Percentiles rank a stretch among this genome's conserved stretches.
phyloP scores from a whole-genome alignment of 2,113 vertebrate genomes.

The Embiotoca jacksoni region DNA sequence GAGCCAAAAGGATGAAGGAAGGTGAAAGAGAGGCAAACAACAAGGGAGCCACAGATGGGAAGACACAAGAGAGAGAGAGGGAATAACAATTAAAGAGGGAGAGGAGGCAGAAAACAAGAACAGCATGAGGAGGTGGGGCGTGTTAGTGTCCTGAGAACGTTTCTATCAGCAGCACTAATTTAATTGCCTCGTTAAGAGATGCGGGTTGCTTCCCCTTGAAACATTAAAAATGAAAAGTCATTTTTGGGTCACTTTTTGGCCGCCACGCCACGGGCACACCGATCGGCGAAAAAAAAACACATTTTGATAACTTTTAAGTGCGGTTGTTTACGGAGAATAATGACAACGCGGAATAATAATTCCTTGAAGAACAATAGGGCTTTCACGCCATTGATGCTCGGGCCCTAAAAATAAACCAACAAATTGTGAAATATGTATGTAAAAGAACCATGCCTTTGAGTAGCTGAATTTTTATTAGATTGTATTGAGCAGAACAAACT shows the following conservation, averaged over 20 bases:
- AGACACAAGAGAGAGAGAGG: neutral
- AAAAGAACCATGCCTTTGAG: too few species aligned
- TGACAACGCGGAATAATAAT: too few species aligned
- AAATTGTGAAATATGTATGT: too few species aligned
- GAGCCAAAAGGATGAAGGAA: neutral
- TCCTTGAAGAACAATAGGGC: too few species aligned
- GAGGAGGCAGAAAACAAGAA: neutral
- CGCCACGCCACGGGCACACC: too few species aligned
- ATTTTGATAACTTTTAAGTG: too few species aligned
- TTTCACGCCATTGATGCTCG: too few species aligned
- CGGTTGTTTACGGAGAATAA: too few species aligned
- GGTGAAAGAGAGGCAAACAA: neutral
- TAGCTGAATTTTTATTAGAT: neutral
- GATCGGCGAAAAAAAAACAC: too few species aligned
- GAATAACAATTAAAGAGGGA: slow-evolving; percentile 15
- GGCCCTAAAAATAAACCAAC: too few species aligned
- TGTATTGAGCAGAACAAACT: neutral
- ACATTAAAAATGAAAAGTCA: too few species aligned
- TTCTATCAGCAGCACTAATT: slow-evolving; percentile 71
- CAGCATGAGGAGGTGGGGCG: neutral
- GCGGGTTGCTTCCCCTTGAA: slow-evolving; percentile 66
- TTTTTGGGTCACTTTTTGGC: too few species aligned
- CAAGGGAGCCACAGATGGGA: neutral
- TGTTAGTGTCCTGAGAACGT: slow-evolving; percentile 44
- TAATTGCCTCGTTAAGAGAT: slow-evolving; percentile 76